A percentile compares a stretch with the other conserved stretches of the same genome.
phyloP scores from a whole-genome alignment of 2,888 invertebrate species.

The Monopis laevigella region DNA sequence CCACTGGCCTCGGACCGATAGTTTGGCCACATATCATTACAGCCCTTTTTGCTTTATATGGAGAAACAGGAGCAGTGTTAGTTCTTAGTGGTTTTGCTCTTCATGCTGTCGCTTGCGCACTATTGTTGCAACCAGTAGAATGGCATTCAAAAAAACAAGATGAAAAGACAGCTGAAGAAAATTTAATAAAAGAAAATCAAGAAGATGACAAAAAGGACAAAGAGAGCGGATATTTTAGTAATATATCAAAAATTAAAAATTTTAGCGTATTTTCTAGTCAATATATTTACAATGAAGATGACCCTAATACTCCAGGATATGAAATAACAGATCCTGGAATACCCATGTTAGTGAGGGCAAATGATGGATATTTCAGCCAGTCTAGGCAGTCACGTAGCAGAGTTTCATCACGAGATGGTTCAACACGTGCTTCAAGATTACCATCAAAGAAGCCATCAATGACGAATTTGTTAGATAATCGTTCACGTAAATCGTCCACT shows the following conservation, averaged over 20 bases:
- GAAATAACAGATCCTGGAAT: slow-evolving; percentile 73
- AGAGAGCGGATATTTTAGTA: slow-evolving; percentile 51
- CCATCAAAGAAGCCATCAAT: slow-evolving; percentile 57
- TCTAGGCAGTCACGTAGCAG: slow-evolving; percentile 52
- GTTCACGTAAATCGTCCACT: slow-evolving; percentile 54
- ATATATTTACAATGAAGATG: slow-evolving; percentile 71
- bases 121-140: slow-evolving; percentile 77
- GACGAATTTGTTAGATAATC: slow-evolving; percentile 51
- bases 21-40: slow-evolving; percentile 78
- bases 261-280: slow-evolving; percentile 69
- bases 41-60: slow-evolving; percentile 67
- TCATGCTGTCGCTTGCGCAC: slow-evolving; percentile 73
- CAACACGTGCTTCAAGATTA: slow-evolving; percentile 50
- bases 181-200: slow-evolving; percentile 30
- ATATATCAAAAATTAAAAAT: slow-evolving; percentile 47
- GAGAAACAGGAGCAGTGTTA: slow-evolving; percentile 72
- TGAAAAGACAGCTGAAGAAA: slow-evolving; percentile 31
- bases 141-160: slow-evolving; percentile 70
- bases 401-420: slow-evolving; percentile 48
- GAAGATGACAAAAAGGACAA: slow-evolving; percentile 20
- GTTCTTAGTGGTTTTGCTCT: slow-evolving; percentile 73
- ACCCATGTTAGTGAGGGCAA: slow-evolving; percentile 72
- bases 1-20: slow-evolving; percentile 77
- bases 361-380: slow-evolving; percentile 70
- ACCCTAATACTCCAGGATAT: slow-evolving; percentile 69